Conservation (phyloP, 35 echinoderm and acorn worm genomes). For the Heliocidaris erythrogramma region DNA sequence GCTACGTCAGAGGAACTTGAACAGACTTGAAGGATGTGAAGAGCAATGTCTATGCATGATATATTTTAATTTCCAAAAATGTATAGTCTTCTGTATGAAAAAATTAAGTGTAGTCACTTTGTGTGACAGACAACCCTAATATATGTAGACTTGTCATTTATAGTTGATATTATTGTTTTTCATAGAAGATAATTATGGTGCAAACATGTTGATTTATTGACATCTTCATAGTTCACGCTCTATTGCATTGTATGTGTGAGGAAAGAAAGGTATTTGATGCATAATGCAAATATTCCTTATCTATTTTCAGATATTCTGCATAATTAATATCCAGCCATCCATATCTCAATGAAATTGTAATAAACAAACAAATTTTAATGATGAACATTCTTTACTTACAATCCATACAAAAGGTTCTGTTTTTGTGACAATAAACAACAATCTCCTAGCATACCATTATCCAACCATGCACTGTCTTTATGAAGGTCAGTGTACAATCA, state of each 20-base stretch:
- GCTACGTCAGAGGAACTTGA: no score
- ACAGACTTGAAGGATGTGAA: no score
- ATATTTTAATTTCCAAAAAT: no score
- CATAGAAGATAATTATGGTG: neutral
- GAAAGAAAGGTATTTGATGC: no score
- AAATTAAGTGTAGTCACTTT: neutral
- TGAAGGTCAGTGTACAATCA: no score
- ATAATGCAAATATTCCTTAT: neutral
- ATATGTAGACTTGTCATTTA: neutral
- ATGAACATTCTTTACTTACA: neutral
- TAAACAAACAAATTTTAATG: neutral
- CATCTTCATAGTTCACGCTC: neutral
- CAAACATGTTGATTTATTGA: neutral
- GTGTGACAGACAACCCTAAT: neutral
- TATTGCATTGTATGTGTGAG: no score
- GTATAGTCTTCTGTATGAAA: no score
- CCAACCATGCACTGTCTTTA: neutral
- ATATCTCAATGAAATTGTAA: neutral
- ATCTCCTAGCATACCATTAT: neutral
- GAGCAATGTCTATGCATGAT: neutral
- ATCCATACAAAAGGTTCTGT: neutral
- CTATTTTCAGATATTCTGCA: neutral
- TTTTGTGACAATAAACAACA: slow-evolving; percentile 8
- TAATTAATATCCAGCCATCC: neutral
- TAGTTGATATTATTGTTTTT: neutral